Evolutionary conservation across 2,113 vertebrate genomes (phyloP), one percentile per base, ranked within the genome.

Genomic region (Vidua chalybeata): DNA sequence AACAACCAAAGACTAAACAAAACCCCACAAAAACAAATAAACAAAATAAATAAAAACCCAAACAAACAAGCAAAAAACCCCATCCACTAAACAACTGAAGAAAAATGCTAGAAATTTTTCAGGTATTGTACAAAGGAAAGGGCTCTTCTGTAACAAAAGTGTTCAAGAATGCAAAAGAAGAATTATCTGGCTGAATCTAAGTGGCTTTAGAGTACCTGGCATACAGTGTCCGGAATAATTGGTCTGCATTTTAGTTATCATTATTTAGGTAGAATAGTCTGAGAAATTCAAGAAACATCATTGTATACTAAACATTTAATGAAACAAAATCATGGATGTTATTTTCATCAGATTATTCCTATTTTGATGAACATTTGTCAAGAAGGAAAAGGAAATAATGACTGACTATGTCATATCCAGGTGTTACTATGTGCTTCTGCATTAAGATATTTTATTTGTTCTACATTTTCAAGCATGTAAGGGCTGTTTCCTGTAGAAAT

Each of bases 391-490:
- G 7, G 6, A 84, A 86, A 56, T 64, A 48, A 35, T 27, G 3
- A 11, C 13, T 49, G 4, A 45, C 2, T 35, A 27, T 4, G 6
- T 23, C 5, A 9, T 63, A 30, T 72, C 15, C 67, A 27, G 13
- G 33, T 64, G 3, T 23, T 54, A 39, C 5, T 6, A 0, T 33
- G 9, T 37, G 6, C 7, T 72, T 16, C 3, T 51, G 0, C 16
- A 22, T 11, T 19, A n/a, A 22, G 3, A 7, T 55, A 1, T 61
- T 63, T 72, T 67, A 16, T 9, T 74, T 73, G 2, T 52, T 83
- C 33, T 89, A 2, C 11, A 4, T 3, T 16, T 37, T n/a, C 23
- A 15, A 43, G 58, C 0, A 1, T 23, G 3, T 22, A 41, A 68
- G 6, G 33, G 4, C 1, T 11, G 0, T 46, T 73, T 68, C 24